Conservation (phyloP, 1,140 invertebrate genomes). For the Aphaenogaster floridana region DNA sequence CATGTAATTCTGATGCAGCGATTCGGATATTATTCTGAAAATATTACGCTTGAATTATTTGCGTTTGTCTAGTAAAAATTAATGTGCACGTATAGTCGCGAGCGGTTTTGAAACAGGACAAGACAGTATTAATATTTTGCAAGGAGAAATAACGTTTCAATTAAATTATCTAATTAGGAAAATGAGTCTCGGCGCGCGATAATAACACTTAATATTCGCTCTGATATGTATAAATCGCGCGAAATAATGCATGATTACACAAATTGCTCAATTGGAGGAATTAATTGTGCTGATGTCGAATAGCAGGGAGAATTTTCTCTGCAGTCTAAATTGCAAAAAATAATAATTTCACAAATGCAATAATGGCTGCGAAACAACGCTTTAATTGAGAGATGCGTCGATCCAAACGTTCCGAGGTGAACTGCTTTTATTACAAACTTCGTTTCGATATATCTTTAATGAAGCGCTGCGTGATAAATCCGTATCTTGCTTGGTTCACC, state of each 20-base stretch:
- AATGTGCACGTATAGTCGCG: neutral
- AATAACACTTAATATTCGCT: slow-evolving; percentile 35
- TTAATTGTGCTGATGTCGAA: slow-evolving; percentile 27
- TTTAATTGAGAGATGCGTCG: neutral
- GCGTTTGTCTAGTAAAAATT: neutral
- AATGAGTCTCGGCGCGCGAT: slow-evolving; percentile 5
- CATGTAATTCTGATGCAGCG: neutral
- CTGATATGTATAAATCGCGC: slow-evolving; percentile 32
- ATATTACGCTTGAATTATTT: slow-evolving; percentile 16
- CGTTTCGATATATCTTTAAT: slow-evolving; percentile 30
- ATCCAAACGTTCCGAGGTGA: neutral
- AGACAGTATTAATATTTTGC: neutral
- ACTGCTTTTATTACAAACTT: slow-evolving; percentile 14
- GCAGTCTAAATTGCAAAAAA: slow-evolving; percentile 21
- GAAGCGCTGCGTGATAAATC: slow-evolving; percentile 18
- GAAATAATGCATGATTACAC: slow-evolving; percentile 6
- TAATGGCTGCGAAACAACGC: neutral
- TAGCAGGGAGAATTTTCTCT: slow-evolving; percentile 10
- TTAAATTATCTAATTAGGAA: slow-evolving; percentile 46
- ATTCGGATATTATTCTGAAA: neutral
- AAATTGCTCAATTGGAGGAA: slow-evolving; percentile 9
- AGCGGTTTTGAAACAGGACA: neutral
- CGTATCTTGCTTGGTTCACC: neutral
- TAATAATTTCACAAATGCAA: neutral
- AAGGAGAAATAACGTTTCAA: neutral